These are phyloP conservation scores for Thereva nobilitata DNA, from an alignment of 2,888 invertebrate species.

Conservation along the genomic window DNA sequence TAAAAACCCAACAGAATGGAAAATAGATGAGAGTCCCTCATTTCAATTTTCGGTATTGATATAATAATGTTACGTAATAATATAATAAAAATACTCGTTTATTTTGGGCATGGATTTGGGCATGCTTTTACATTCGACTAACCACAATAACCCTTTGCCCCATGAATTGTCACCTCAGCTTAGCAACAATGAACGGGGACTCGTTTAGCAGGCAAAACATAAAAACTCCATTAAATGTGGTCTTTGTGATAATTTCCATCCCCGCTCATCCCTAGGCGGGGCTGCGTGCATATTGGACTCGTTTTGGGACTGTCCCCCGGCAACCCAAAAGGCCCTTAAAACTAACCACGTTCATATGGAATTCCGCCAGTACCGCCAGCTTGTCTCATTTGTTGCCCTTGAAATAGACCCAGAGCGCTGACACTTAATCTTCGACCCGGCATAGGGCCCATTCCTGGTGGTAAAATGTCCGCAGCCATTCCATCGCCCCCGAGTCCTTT, in stretches of 20 bases:
- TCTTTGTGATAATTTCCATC: slow-evolving; percentile 9
- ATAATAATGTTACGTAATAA: too few species aligned
- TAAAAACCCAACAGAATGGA: too few species aligned
- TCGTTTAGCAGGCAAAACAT: slow-evolving; percentile 13
- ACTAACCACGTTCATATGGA: slow-evolving; percentile 15
- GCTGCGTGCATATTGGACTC: slow-evolving; percentile 20
- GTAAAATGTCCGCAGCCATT: slow-evolving; percentile 37
- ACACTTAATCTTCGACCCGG: slow-evolving; percentile 25
- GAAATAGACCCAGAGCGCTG: slow-evolving; percentile 12
- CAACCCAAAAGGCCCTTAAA: slow-evolving; percentile 22
- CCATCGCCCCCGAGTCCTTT: slow-evolving; percentile 29
- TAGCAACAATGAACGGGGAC: slow-evolving; percentile 12
- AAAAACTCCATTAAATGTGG: slow-evolving; percentile 26
- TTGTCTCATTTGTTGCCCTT: not conserved
- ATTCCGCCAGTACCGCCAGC: not conserved
- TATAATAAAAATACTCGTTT: too few species aligned
- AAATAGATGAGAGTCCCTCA: too few species aligned
- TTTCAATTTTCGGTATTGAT: too few species aligned
- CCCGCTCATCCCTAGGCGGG: slow-evolving; percentile 1
- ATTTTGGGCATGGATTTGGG: too few species aligned
- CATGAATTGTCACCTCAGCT: not conserved
- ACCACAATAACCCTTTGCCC: not conserved
- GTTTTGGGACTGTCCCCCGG: slow-evolving; percentile 11
- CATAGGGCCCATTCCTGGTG: slow-evolving; percentile 17
- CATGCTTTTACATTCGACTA: too few species aligned